These are phyloP conservation scores for Cheilosia urbana DNA, from an alignment of 2,888 invertebrate species.

Conservation along the genomic window DNA sequence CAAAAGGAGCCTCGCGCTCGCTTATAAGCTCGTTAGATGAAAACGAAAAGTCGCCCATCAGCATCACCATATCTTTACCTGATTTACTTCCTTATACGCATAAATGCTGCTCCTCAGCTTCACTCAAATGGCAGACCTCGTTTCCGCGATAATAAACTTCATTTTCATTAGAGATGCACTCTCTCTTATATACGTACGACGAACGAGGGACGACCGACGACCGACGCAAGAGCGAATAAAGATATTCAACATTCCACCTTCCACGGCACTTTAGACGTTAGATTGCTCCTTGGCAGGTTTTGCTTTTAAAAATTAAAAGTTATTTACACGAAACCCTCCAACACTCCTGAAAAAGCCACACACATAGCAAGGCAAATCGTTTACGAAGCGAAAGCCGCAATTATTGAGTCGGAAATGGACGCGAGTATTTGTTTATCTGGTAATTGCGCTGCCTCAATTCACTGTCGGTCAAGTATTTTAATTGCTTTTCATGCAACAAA, in stretches of 20 bases:
- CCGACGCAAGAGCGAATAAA: constrained; percentile 5
- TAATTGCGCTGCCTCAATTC: constrained; percentile 6
- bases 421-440: constrained; percentile 24
- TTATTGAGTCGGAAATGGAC: constrained; percentile 67
- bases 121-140: neutral
- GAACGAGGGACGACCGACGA: neutral
- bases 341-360: constrained; percentile 19
- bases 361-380: constrained; percentile 6
- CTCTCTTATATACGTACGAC: constrained; percentile 5
- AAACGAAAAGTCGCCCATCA: constrained; percentile 31
- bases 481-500: constrained; percentile 46
- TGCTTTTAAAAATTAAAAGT: constrained; percentile 39
- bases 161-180: constrained; percentile 32
- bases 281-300: constrained; percentile 35
- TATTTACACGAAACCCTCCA: constrained; percentile 44
- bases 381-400: constrained; percentile 55
- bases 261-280: constrained; percentile 34
- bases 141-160: constrained; percentile 47
- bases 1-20: constrained; percentile 18
- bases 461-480: constrained; percentile 53
- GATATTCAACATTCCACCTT: constrained; percentile 56
- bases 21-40: constrained; percentile 9
- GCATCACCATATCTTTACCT: constrained; percentile 12
- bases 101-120: constrained; percentile 34
- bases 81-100: constrained; percentile 57